A percentile compares a stretch with the other conserved stretches of the same genome.
Evolutionary conservation across 2,113 vertebrate genomes (phyloP).

Genomic region (Oceanites oceanicus): DNA sequence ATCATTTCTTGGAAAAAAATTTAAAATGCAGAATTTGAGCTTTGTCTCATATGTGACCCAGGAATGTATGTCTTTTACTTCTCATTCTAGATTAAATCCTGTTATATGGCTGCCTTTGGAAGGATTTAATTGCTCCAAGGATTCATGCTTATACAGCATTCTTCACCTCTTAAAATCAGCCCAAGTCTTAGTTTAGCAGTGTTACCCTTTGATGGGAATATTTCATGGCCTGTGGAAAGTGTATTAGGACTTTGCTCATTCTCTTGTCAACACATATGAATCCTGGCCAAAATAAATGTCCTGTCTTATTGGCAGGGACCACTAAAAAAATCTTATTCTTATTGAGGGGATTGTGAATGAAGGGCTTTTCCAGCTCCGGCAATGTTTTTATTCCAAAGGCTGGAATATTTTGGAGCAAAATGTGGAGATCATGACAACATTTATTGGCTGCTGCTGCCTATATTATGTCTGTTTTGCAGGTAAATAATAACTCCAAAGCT

Average conservation of each 20-base stretch:
- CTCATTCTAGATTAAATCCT: constrained; percentile 23
- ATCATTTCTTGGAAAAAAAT: not conserved
- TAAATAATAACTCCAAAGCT: not conserved
- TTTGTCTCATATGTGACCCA: not conserved
- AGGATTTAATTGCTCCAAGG: constrained; percentile 19
- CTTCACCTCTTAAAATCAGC: not conserved
- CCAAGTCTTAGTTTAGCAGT: not conserved
- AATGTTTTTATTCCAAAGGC: not conserved
- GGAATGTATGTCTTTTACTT: constrained; percentile 4
- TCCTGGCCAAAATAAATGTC: not conserved
- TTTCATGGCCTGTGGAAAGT: not conserved
- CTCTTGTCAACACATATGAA: not conserved
- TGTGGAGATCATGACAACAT: not conserved
- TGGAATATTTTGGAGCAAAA: not conserved
- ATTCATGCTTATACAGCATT: not conserved
- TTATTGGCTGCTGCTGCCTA: not conserved
- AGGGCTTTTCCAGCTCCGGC: not conserved
- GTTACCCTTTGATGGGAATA: not conserved
- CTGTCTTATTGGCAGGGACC: not conserved
- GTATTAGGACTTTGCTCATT: constrained; percentile 6
- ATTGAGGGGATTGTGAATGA: not conserved
- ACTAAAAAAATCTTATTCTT: not conserved
- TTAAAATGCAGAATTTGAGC: not conserved
- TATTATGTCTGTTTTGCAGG: not conserved
- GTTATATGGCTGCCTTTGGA: constrained; percentile 12